phyloP scores from a whole-genome alignment of 2,888 invertebrate genomes.

The Tinea semifulvella region DNA sequence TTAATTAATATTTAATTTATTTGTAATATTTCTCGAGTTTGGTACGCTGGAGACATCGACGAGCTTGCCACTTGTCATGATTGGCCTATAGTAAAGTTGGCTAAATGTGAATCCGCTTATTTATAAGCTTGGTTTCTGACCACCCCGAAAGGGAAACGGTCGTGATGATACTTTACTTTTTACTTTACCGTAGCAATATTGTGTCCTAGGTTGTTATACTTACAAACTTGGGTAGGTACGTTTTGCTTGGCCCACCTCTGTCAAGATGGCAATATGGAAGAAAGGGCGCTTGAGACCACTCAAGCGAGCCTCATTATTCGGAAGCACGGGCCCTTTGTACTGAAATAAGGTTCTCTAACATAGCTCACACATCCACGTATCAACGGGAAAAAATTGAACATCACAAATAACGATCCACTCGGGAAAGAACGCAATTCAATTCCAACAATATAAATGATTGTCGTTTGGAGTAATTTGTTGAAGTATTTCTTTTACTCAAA shows the following conservation, averaged over 20 bases:
- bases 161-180: too few species aligned
- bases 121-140: too few species aligned
- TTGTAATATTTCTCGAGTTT: too few species aligned
- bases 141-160: too few species aligned
- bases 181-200: too few species aligned
- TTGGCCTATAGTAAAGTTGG: too few species aligned
- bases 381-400: slow-evolving; percentile 6
- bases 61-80: too few species aligned
- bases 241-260: slow-evolving; percentile 17
- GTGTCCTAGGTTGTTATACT: slow-evolving; percentile 53
- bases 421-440: not conserved
- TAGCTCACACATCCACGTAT: slow-evolving; percentile 44
- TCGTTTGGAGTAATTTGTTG: not conserved
- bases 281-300: slow-evolving; percentile 41
- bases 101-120: too few species aligned
- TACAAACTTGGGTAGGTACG: slow-evolving; percentile 32
- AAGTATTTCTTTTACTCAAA: too few species aligned
- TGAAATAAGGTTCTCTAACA: slow-evolving; percentile 61
- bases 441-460: not conserved
- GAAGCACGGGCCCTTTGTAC: slow-evolving; percentile 58
- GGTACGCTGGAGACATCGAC: too few species aligned
- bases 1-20: too few species aligned
- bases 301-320: slow-evolving; percentile 58
- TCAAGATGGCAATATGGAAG: slow-evolving; percentile 53
- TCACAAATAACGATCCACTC: slow-evolving; percentile 7